Conservation (phyloP, 2,113 vertebrate species). For the Ammodytes dubius region DNA sequence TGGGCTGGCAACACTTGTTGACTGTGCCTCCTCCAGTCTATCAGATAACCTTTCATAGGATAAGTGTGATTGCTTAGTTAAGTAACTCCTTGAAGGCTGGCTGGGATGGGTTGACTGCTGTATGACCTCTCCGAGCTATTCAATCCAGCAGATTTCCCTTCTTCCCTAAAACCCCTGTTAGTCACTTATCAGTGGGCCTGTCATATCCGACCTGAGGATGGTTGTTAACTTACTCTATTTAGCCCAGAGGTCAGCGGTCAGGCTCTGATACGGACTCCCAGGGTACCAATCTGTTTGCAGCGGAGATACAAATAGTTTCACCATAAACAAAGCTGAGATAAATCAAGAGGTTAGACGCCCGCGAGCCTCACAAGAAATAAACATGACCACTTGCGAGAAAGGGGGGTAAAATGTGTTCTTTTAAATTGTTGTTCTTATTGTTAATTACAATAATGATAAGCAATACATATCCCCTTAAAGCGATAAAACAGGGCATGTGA, state of each 20-base stretch:
- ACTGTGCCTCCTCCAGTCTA: conserved; percentile 57
- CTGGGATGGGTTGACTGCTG: conserved; percentile 69
- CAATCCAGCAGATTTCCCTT: conserved; percentile 50
- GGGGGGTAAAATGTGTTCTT: not conserved
- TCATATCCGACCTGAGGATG: conserved; percentile 71
- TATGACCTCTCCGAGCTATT: conserved; percentile 54
- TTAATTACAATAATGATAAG: not conserved
- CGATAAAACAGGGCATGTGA: not conserved
- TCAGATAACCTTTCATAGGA: conserved; percentile 69
- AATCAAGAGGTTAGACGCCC: conserved; percentile 8
- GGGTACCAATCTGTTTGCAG: conserved; percentile 53
- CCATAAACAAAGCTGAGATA: conserved; percentile 11
- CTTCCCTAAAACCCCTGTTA: conserved; percentile 34
- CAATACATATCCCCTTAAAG: not conserved
- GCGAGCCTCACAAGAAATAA: conserved; percentile 17
- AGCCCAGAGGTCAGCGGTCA: conserved; percentile 68
- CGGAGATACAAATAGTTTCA: conserved; percentile 43
- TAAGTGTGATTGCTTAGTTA: conserved; percentile 57
- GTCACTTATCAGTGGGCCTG: conserved; percentile 55
- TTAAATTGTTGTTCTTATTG: not conserved
- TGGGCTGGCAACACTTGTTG: conserved; percentile 38
- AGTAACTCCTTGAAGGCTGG: conserved; percentile 57
- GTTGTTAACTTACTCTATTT: conserved; percentile 67
- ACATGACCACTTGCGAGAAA: conserved; percentile 3
- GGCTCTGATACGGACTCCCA: conserved; percentile 53